phyloP scores from a whole-genome alignment of 1,140 invertebrate genomes.

The Drosophila sproati region DNA sequence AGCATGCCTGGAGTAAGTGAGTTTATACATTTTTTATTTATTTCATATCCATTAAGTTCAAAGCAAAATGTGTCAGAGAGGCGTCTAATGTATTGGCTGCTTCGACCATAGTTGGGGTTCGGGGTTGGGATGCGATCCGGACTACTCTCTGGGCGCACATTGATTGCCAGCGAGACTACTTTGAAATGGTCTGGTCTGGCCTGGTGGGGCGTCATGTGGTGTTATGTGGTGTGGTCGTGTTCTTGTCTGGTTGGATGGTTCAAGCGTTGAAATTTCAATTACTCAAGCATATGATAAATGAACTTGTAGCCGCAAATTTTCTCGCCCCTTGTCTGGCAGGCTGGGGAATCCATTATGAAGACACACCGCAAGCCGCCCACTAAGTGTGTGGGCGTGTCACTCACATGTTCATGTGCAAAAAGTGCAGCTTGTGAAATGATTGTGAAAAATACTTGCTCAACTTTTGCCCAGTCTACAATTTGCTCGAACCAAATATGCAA shows the following conservation, averaged over 20 bases:
- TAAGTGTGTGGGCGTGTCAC: conserved; percentile 76
- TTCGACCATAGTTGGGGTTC: conserved; percentile 4
- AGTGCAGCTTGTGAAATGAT: conserved; percentile 48
- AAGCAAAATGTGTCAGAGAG: conserved; percentile 73
- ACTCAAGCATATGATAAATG: conserved; percentile 82
- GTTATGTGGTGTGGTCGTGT: background rate
- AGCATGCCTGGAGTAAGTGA: conserved; percentile 46
- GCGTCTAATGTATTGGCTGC: conserved; percentile 75
- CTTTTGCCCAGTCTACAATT: conserved; percentile 35
- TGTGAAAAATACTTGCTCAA: conserved; percentile 42
- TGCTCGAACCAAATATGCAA: conserved; percentile 44
- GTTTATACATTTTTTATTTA: conserved; percentile 78
- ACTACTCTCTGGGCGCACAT: conserved; percentile 41
- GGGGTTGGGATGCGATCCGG: conserved; percentile 31
- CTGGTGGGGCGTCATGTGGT: background rate
- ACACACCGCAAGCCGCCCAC: conserved; percentile 67
- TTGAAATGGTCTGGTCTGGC: conserved; percentile 9
- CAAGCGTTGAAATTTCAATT: conserved; percentile 78
- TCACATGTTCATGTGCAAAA: conserved; percentile 40
- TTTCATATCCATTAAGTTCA: conserved; percentile 82
- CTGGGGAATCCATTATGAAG: conserved; percentile 73
- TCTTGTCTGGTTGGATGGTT: conserved; percentile 28
- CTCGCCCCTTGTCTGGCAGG: conserved; percentile 65
- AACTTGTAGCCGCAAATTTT: conserved; percentile 80
- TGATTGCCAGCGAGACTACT: conserved; percentile 52